Conservation (phyloP, 2,888 invertebrate species). For the Drosophila aldrichi region DNA sequence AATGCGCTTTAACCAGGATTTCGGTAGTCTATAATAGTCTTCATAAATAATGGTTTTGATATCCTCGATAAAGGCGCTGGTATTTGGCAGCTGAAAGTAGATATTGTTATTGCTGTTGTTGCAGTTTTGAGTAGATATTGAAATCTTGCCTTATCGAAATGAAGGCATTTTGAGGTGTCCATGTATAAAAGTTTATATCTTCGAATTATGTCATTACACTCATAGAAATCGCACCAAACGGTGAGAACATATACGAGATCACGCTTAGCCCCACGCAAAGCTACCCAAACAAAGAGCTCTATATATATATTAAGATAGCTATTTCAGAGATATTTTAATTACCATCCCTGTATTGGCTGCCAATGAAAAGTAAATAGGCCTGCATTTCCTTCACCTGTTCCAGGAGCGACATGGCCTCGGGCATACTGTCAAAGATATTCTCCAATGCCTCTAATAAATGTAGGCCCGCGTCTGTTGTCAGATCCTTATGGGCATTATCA, state of each 20-base stretch:
- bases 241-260: not conserved
- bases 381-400: too few species aligned
- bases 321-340: too few species aligned
- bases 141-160: not conserved
- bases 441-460: too few species aligned
- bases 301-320: too few species aligned
- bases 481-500: too few species aligned
- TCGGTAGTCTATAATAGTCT: not conserved
- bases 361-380: too few species aligned
- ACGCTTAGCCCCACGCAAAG: too few species aligned
- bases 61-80: not conserved
- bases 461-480: too few species aligned
- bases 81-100: not conserved
- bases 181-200: not conserved
- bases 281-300: too few species aligned
- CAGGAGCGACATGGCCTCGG: too few species aligned
- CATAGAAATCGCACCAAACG: not conserved
- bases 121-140: not conserved
- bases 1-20: not conserved
- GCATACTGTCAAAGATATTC: too few species aligned
- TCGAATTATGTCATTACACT: not conserved
- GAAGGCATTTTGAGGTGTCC: not conserved
- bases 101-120: not conserved
- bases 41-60: not conserved
- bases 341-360: too few species aligned